Evolutionary conservation across 2,888 invertebrate genomes (phyloP).

Genomic region (Drosophila setosimentum): DNA sequence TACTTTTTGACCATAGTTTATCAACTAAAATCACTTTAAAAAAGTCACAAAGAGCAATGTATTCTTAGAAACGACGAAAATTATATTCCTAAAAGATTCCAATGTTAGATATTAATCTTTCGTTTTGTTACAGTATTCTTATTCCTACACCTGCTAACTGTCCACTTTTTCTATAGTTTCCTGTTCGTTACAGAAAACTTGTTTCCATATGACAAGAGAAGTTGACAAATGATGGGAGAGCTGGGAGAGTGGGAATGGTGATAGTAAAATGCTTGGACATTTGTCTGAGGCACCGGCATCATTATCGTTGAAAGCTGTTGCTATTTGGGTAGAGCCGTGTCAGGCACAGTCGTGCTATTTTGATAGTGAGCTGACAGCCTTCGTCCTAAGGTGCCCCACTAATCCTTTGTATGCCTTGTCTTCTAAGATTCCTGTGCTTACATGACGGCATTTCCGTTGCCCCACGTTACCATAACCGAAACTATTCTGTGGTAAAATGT

Average conservation of each 20-base stretch:
- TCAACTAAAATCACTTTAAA: not conserved
- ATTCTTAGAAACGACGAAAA: not conserved
- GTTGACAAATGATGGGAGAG: conserved; percentile 69
- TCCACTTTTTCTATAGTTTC: conserved; percentile 1
- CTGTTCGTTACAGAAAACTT: conserved; percentile 21
- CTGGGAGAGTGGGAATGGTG: conserved; percentile 23
- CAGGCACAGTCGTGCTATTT: conserved; percentile 37
- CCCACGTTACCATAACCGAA: conserved; percentile 7
- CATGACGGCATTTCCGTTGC: conserved; percentile 1
- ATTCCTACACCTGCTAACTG: conserved; percentile 10
- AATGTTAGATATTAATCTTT: not conserved
- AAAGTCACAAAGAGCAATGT: not conserved
- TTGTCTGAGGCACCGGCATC: conserved; percentile 40
- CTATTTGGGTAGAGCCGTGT: conserved; percentile 33
- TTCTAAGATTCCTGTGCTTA: conserved; percentile 4
- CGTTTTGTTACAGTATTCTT: not conserved
- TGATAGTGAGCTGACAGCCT: conserved; percentile 53
- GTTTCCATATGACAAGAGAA: conserved; percentile 13
- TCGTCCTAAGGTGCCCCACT: conserved; percentile 19
- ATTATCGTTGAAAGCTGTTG: conserved; percentile 49
- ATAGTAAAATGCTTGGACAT: conserved; percentile 23
- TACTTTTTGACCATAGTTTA: not conserved
- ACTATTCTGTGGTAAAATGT: conserved; percentile 48
- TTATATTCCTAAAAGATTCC: not conserved
- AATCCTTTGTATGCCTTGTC: conserved; percentile 40